Evolutionary conservation across 2,113 vertebrate species (phyloP).

Genomic region (Falcunculus frontatus): DNA sequence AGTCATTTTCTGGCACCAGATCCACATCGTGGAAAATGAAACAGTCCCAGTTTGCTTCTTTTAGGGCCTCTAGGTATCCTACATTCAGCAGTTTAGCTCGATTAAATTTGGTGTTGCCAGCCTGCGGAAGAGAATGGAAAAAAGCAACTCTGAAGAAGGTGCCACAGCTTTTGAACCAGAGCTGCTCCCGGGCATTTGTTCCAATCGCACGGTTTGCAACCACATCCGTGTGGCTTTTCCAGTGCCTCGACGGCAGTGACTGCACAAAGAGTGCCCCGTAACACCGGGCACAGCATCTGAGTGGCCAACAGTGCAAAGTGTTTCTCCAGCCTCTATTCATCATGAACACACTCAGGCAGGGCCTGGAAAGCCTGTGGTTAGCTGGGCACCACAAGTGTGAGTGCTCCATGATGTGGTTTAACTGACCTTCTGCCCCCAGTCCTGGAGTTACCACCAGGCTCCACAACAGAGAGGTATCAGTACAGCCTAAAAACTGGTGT

Average conservation of each 20-base stretch:
- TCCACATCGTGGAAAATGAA: constrained; percentile 98
- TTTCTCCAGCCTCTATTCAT: neutral
- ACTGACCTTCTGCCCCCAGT: neutral
- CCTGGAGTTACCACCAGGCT: neutral
- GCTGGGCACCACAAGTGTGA: neutral
- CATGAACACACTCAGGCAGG: neutral
- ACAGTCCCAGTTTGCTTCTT: constrained; percentile 90
- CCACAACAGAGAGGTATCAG: neutral
- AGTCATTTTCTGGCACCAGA: constrained; percentile 93
- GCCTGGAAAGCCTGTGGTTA: neutral
- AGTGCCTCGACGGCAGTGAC: neutral
- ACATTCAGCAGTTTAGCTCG: constrained; percentile 94
- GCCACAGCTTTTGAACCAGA: neutral
- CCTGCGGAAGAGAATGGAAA: constrained; percentile 66
- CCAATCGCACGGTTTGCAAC: accelerated
- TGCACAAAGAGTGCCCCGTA: neutral
- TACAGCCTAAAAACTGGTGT: neutral
- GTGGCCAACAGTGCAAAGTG: accelerated
- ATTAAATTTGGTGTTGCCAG: constrained; percentile 87
- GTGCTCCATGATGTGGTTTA: neutral
- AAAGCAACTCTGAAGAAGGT: neutral
- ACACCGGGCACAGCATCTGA: neutral
- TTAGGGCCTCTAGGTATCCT: constrained; percentile 92
- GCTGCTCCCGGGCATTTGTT: neutral
- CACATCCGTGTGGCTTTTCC: accelerated